Base-by-base conservation (phyloP, 2,888 invertebrate genomes). In the Caenorhabditis afra region DNA sequence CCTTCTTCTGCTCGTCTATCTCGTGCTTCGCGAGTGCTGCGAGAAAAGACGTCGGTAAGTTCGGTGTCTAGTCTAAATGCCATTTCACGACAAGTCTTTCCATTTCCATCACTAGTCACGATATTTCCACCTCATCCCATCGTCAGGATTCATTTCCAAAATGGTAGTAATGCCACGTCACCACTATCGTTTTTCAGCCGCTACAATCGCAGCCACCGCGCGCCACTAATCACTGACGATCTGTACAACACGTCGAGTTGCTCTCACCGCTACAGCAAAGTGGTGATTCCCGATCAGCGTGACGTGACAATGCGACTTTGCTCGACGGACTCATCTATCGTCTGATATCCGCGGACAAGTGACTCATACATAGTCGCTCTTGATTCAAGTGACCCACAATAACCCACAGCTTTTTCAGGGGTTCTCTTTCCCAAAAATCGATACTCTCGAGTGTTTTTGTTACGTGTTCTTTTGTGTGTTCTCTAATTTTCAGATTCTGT, bases 201-300 rank as follows among this genome's bases (percentile, higher is more conserved):
- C 47, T 3, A 7, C 20, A 11, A 12, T 20, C 49, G n/a, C 35
- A 23, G 0, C 10, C 16, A 12, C 20, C 57, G 49, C 12, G 18
- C 29, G 1, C 14, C n/a, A 10, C 49, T 52, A 1, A 37, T 74
- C 18, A 74, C 73, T 12, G 39, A 44, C 20, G 61, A 75, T 23
- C 49, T 76, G 37, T 76, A 76, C 68, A 68, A 76, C 58, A 76
- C 76, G 1, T 65, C 76, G 22, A 62, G 35, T n/a, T 68, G 58
- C 16, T 68, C 76, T 12, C 68, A 68, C 11, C 57, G 50, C 52
- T 68, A 64, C 45, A 16, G 11, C 20, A 76, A 76, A 52, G 41
- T 62, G 0, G 58, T 52, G 8, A n/a, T 76, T 41, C 62, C 64
- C 14, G 58, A 76, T 23, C 47, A 68, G 16, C 29, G 50, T 11